These are phyloP conservation scores for Platygyra sinensis DNA, from an alignment of 64 coral and sea anemone genomes.

Conservation along the genomic window DNA sequence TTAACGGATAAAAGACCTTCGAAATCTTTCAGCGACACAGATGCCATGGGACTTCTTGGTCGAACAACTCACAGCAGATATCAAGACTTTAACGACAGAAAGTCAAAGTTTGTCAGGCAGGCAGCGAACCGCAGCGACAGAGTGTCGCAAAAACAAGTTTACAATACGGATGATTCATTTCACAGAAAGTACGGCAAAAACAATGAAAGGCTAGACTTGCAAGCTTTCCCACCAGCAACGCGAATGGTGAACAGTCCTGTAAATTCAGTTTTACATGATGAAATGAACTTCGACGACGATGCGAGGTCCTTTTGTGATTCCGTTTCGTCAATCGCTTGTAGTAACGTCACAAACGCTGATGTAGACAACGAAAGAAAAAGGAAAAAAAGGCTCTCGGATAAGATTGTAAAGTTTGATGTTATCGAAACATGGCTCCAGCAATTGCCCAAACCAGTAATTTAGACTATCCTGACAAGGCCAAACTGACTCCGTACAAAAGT, in stretches of 20 bases:
- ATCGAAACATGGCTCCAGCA: conserved; percentile 7
- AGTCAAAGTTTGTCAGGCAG: no score
- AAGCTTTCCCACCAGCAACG: neutral
- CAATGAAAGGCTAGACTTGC: neutral
- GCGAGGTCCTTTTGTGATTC: neutral
- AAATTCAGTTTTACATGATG: neutral
- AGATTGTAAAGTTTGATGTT: neutral
- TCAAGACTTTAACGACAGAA: neutral
- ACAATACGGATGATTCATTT: neutral
- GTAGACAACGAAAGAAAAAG: no score
- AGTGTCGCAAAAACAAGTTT: neutral
- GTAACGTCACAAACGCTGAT: neutral
- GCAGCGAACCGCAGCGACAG: neutral
- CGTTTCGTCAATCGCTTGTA: conserved; percentile 18
- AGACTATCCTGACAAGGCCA: neutral
- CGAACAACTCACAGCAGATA: neutral
- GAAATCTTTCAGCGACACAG: conserved; percentile 21
- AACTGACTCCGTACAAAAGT: no score
- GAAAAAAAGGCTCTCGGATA: neutral
- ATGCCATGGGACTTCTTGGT: neutral
- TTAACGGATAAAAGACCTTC: neutral
- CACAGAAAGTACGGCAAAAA: neutral
- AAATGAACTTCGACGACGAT: neutral
- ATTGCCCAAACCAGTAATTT: neutral
- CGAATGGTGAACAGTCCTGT: neutral